Evolutionary conservation across 2,113 vertebrate species (phyloP).

Genomic region (Trogon surrucura): DNA sequence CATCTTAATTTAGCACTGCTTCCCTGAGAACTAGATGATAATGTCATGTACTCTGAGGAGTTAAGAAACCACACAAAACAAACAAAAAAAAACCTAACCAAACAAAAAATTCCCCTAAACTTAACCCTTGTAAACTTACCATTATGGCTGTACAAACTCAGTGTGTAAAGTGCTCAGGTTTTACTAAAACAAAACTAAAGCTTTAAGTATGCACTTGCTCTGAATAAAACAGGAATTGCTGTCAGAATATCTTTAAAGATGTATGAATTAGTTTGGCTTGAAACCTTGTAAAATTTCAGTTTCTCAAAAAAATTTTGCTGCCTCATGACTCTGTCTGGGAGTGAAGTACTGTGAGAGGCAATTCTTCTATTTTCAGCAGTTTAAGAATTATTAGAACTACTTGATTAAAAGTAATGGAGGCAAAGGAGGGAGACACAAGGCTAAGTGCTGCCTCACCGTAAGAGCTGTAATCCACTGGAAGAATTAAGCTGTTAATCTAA

Average conservation of each 20-base stretch:
- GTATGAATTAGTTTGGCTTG: background rate
- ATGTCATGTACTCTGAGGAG: background rate
- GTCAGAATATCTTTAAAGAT: background rate
- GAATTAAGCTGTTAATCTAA: background rate
- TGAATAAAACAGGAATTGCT: background rate
- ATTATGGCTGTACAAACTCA: background rate
- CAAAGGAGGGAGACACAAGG: background rate
- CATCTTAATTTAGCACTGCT: background rate
- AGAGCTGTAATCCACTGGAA: background rate
- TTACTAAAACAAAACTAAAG: background rate
- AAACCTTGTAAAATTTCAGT: background rate
- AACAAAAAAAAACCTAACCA: too few species aligned
- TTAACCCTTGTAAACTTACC: background rate
- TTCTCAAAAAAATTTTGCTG: background rate
- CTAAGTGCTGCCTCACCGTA: background rate
- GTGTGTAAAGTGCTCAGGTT: background rate
- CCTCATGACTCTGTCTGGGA: background rate
- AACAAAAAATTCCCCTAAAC: too few species aligned
- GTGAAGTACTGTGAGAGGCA: background rate
- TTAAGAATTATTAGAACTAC: background rate
- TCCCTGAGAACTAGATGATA: background rate
- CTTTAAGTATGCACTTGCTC: background rate
- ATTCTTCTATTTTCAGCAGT: background rate
- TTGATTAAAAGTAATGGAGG: background rate
- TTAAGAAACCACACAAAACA: background rate